Conservation (phyloP, 2,797 vertebrate species). For the Girardinus metallicus region DNA sequence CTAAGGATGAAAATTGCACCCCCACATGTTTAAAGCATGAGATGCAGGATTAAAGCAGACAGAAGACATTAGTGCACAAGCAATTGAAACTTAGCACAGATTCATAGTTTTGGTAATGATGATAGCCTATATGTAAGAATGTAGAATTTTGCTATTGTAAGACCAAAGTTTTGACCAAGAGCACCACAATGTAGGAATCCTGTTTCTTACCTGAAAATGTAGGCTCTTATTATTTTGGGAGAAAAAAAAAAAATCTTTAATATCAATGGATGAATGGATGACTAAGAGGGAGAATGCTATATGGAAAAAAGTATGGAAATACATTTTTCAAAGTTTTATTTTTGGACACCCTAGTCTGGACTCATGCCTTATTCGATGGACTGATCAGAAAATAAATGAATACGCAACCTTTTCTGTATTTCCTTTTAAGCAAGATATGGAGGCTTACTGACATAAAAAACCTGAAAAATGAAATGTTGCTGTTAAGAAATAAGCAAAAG, state of each 20-base stretch:
- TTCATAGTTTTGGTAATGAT: background rate
- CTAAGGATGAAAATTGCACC: too few species aligned
- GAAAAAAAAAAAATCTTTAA: background rate
- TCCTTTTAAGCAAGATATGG: background rate
- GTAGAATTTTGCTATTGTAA: background rate
- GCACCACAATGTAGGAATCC: background rate
- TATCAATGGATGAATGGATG: background rate
- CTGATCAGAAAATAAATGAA: slow-evolving; percentile 21
- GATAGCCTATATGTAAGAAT: background rate
- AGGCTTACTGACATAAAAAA: slow-evolving; percentile 14
- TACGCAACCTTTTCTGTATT: slow-evolving; percentile 3
- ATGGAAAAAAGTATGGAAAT: background rate
- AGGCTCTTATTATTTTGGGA: background rate
- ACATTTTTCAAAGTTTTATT: background rate
- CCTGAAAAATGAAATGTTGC: slow-evolving; percentile 1
- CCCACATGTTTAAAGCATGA: too few species aligned
- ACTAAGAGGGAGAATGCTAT: background rate
- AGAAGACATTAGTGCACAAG: background rate
- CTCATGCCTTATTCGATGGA: slow-evolving; percentile 9
- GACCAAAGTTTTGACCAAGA: background rate
- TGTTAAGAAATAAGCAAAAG: slow-evolving; percentile 7
- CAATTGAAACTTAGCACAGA: background rate
- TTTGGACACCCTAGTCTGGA: background rate
- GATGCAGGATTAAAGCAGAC: too few species aligned
- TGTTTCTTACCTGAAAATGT: background rate